Evolutionary conservation across 2,797 vertebrate species (phyloP).

Genomic region (Bufotes viridis): DNA sequence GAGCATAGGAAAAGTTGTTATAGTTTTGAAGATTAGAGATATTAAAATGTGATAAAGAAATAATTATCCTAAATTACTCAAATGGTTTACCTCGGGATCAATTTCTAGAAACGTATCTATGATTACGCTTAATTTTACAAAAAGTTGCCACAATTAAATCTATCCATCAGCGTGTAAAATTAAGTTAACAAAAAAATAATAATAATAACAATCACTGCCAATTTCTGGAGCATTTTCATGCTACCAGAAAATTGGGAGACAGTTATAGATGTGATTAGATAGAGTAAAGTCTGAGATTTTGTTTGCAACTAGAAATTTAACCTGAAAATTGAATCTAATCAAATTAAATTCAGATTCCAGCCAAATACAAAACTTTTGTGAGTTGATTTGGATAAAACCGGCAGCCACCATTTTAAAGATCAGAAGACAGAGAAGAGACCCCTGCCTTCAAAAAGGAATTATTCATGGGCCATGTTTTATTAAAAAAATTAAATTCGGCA

Average conservation of each 20-base stretch:
- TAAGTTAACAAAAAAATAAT: background rate
- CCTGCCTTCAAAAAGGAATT: too few relatives aligned
- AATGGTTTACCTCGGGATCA: background rate
- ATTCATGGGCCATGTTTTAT: too few relatives aligned
- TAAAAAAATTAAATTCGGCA: too few relatives aligned
- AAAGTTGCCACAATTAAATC: background rate
- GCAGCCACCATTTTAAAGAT: too few relatives aligned
- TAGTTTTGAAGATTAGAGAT: background rate
- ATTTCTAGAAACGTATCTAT: background rate
- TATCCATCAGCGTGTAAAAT: background rate
- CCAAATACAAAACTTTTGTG: too few relatives aligned
- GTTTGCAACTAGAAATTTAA: background rate
- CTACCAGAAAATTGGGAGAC: background rate
- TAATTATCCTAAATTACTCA: background rate
- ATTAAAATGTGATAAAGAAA: background rate
- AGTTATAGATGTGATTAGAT: background rate
- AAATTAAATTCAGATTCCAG: too few relatives aligned
- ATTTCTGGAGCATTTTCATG: background rate
- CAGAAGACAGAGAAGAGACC: too few relatives aligned
- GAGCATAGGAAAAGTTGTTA: background rate
- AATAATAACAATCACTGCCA: background rate
- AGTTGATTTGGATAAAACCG: too few relatives aligned
- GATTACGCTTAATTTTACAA: background rate
- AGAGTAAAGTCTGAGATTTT: background rate
- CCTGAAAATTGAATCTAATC: too few relatives aligned